phyloP scores from a whole-genome alignment of 2,888 invertebrate species.

The Hyppa rectilinea region DNA sequence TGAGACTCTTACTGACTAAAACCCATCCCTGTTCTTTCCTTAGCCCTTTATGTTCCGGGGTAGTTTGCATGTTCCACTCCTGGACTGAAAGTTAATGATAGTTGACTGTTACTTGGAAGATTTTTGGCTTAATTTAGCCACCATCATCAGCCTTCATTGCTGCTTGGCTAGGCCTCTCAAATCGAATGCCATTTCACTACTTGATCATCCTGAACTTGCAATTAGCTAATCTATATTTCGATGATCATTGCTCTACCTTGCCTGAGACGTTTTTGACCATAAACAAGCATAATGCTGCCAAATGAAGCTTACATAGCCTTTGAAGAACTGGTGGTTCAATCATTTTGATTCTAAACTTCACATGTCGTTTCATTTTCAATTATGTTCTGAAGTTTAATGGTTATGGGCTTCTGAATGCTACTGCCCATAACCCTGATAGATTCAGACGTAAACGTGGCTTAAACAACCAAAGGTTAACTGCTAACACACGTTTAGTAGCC shows the following conservation, averaged over 20 bases:
- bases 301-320: not conserved
- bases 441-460: slow-evolving; percentile 21
- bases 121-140: too few relatives aligned
- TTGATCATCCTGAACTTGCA: not conserved
- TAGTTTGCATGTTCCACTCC: too few relatives aligned
- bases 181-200: not conserved
- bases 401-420: slow-evolving; percentile 12
- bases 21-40: too few relatives aligned
- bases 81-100: too few relatives aligned
- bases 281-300: not conserved
- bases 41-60: too few relatives aligned
- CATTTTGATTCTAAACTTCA: not conserved
- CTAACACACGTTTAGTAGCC: not conserved
- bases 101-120: too few relatives aligned
- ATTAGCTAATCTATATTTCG: not conserved
- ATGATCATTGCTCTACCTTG: not conserved
- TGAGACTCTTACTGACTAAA: too few relatives aligned
- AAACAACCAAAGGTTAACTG: slow-evolving; percentile 26
- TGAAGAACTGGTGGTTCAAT: not conserved
- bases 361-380: slow-evolving; percentile 8
- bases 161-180: not conserved
- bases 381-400: slow-evolving; percentile 6
- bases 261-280: not conserved
- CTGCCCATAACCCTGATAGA: slow-evolving; percentile 22
- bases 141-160: not conserved